Conservation (phyloP, 2,113 vertebrate genomes). For the Silurus asotus region DNA sequence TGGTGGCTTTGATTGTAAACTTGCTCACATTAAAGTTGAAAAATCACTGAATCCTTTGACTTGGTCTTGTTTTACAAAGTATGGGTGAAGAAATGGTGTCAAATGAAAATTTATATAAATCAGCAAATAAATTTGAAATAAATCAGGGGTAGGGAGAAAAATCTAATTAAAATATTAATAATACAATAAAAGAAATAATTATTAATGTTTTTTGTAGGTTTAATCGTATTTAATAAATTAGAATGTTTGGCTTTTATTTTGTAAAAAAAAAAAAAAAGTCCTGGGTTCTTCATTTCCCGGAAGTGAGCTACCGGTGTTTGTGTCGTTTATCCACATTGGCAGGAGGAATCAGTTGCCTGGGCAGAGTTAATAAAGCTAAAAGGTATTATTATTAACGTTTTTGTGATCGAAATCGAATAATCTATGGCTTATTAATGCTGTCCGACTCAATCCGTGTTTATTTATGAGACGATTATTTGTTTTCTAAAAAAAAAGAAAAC, state of each 20-base stretch:
- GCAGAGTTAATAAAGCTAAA: not conserved
- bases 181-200: too few species aligned
- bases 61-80: slow-evolving; percentile 10
- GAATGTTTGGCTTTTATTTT: slow-evolving; percentile 41
- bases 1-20: slow-evolving; percentile 54
- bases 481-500: not conserved
- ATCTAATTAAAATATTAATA: too few species aligned
- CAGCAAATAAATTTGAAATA: too few species aligned
- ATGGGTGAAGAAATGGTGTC: too few species aligned
- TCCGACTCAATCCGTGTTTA: not conserved
- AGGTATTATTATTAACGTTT: not conserved
- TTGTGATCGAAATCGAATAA: not conserved
- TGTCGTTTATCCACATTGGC: slow-evolving; percentile 25
- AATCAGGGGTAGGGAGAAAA: too few species aligned
- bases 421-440: not conserved
- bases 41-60: slow-evolving; percentile 27
- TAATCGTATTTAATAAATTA: too few species aligned
- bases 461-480: too few species aligned
- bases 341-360: not conserved
- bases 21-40: slow-evolving; percentile 55
- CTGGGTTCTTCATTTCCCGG: not conserved
- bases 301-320: slow-evolving; percentile 35
- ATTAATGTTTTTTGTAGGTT: too few species aligned
- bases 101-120: too few species aligned
- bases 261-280: not conserved